These are phyloP conservation scores for Hetaerina titia DNA, from an alignment of 2,888 invertebrate genomes.

Conservation along the genomic window DNA sequence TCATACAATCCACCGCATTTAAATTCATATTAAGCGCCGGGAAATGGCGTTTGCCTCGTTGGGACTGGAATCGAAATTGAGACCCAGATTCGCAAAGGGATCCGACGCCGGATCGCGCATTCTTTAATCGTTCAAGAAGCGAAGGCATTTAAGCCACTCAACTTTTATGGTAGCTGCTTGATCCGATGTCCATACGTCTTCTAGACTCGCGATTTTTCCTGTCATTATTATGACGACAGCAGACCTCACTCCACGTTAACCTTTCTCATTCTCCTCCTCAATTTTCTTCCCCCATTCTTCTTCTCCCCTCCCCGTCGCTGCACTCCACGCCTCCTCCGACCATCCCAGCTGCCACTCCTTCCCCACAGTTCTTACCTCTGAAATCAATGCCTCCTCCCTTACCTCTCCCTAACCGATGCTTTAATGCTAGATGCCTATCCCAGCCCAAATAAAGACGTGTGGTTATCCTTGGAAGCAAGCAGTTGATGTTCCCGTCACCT, in stretches of 20 bases:
- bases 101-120: not conserved
- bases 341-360: not conserved
- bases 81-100: not conserved
- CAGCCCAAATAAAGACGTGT: slow-evolving; percentile 19
- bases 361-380: not conserved
- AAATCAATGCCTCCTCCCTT: slow-evolving; percentile 7
- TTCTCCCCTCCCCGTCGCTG: too few relatives aligned
- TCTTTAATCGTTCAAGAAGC: not conserved
- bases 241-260: not conserved
- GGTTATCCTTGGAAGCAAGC: slow-evolving; percentile 10
- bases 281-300: not conserved
- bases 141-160: not conserved
- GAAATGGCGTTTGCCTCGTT: not conserved
- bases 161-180: not conserved
- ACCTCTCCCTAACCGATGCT: not conserved
- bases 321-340: not conserved
- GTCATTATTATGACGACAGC: not conserved
- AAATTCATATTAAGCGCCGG: not conserved
- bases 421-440: not conserved
- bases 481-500: slow-evolving; percentile 25
- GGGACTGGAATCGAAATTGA: not conserved
- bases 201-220: not conserved
- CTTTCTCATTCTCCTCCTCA: not conserved
- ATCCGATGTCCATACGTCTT: not conserved
- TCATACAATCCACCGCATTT: not conserved